phyloP scores from a whole-genome alignment of 1,140 invertebrate genomes.

The Epicauta chinensis region DNA sequence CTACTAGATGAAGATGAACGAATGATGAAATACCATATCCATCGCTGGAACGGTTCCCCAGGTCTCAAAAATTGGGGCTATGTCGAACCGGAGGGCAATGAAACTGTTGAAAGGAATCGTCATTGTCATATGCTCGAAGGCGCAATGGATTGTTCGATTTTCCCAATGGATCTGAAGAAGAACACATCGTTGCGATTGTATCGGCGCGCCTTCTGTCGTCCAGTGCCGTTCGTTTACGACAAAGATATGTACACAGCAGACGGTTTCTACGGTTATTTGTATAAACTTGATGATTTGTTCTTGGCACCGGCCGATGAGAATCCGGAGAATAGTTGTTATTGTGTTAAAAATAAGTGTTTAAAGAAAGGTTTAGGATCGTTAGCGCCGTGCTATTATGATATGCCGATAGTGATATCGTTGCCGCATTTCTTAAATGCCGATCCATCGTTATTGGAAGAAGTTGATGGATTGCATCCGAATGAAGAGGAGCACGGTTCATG shows the following conservation, averaged over 20 bases:
- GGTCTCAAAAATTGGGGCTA: slow-evolving; percentile 57
- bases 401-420: slow-evolving; percentile 64
- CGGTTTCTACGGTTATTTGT: slow-evolving; percentile 44
- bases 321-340: slow-evolving; percentile 55
- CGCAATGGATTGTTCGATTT: slow-evolving; percentile 55
- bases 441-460: slow-evolving; percentile 51
- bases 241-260: slow-evolving; percentile 33
- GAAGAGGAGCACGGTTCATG: slow-evolving; percentile 48
- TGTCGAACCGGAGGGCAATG: slow-evolving; percentile 30
- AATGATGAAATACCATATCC: slow-evolving; percentile 48
- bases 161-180: slow-evolving; percentile 50
- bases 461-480: slow-evolving; percentile 62
- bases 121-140: slow-evolving; percentile 53
- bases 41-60: slow-evolving; percentile 49
- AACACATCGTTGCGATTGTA: slow-evolving; percentile 52
- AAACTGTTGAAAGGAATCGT: slow-evolving; percentile 38
- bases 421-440: slow-evolving; percentile 74
- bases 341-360: slow-evolving; percentile 48
- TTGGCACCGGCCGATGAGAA: slow-evolving; percentile 47
- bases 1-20: slow-evolving; percentile 41
- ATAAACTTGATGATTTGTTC: slow-evolving; percentile 48
- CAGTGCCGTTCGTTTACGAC: slow-evolving; percentile 51
- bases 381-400: slow-evolving; percentile 68
- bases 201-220: slow-evolving; percentile 61
- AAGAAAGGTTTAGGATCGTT: slow-evolving; percentile 58